Evolutionary conservation across 2,797 vertebrate species (phyloP).

Genomic region (Siniperca scherzeri): DNA sequence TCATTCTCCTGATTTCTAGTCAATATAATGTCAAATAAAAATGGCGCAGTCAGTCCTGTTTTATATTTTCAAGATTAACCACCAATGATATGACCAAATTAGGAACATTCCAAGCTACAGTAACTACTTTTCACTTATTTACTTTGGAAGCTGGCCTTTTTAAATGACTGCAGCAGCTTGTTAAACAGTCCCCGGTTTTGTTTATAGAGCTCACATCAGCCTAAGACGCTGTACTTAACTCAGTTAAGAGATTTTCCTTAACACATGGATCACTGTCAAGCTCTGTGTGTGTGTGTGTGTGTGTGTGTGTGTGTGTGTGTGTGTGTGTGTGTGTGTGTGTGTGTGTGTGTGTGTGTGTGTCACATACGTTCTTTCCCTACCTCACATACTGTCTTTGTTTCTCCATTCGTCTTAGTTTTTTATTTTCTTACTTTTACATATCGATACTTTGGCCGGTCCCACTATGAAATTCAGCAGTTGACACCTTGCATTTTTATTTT

Average conservation of each 20-base stretch:
- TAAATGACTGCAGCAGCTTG: conserved; percentile 56
- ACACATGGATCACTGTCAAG: conserved; percentile 60
- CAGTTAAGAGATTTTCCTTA: conserved; percentile 62
- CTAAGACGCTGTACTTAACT: conserved; percentile 46
- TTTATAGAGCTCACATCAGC: conserved; percentile 65
- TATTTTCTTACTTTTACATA: not conserved
- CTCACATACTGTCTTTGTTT: conserved; percentile 1
- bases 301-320: conserved; percentile 20
- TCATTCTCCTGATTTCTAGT: conserved; percentile 27
- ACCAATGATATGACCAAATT: conserved; percentile 54
- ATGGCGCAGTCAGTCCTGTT: not conserved
- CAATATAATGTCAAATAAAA: conserved; percentile 15
- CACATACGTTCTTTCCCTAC: conserved; percentile 22
- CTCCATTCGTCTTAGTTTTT: conserved; percentile 1
- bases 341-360: not conserved
- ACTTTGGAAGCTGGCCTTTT: conserved; percentile 53
- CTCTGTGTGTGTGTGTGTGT: conserved; percentile 23
- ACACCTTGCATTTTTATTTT: not conserved
- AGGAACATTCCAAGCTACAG: conserved; percentile 51
- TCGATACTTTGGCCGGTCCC: not conserved
- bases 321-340: conserved; percentile 23
- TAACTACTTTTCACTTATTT: conserved; percentile 57
- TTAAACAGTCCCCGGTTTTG: conserved; percentile 61
- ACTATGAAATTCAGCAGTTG: not conserved
- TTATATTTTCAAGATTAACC: conserved; percentile 19